phyloP scores from a whole-genome alignment of 2,797 vertebrate genomes.

The Platyrinchus mystaceus region DNA sequence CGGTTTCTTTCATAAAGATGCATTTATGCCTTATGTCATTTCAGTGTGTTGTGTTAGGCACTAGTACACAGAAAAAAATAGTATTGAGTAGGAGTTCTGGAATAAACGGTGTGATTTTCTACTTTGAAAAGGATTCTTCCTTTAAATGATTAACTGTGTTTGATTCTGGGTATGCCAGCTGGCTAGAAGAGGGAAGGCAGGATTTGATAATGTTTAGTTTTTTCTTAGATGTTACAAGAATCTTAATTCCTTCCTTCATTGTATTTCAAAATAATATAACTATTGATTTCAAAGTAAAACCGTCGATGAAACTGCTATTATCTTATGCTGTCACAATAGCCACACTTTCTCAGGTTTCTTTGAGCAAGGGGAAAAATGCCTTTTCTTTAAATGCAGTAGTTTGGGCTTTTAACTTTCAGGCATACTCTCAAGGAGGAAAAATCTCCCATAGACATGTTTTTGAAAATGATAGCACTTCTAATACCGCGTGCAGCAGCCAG shows the following conservation, averaged over 20 bases:
- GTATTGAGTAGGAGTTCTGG: conserved; percentile 65
- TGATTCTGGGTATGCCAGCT: conserved; percentile 66
- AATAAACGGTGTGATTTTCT: conserved; percentile 73
- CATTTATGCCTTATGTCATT: conserved; percentile 67
- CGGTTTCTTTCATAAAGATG: conserved; percentile 62
- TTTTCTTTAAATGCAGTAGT: conserved; percentile 15
- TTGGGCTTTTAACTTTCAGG: conserved; percentile 58
- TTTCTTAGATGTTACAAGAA: conserved; percentile 55
- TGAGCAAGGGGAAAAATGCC: conserved; percentile 44
- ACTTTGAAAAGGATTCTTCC: conserved; percentile 73
- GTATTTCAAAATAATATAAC: conserved; percentile 57
- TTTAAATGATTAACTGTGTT: conserved; percentile 71
- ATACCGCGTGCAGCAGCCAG: neutral
- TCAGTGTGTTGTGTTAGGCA: conserved; percentile 71
- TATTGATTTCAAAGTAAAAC: conserved; percentile 62
- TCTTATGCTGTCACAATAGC: conserved; percentile 54
- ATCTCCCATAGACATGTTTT: neutral
- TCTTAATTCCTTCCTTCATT: conserved; percentile 58
- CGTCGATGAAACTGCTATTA: conserved; percentile 37
- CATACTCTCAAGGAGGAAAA: conserved; percentile 5
- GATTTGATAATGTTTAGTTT: conserved; percentile 61
- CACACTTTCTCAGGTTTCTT: conserved; percentile 43
- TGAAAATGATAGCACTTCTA: neutral
- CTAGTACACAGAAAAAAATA: conserved; percentile 60
- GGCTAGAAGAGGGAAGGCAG: conserved; percentile 59